Evolutionary conservation across 2,797 vertebrate species (phyloP).

Genomic region (Chaetophractus vellerosus): DNA sequence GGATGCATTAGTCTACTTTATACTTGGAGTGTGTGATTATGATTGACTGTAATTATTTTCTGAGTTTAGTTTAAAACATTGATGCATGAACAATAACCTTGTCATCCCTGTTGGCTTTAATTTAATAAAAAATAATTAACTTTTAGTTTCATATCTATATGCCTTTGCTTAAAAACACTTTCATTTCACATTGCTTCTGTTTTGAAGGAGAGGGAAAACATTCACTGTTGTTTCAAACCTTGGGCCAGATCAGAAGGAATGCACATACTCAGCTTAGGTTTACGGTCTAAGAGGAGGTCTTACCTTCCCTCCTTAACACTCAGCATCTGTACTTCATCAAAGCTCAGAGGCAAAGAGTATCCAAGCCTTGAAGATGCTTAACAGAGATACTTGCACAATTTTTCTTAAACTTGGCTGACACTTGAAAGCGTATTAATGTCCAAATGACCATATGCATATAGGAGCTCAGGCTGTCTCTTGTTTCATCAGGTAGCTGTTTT

Average conservation of each 20-base stretch:
- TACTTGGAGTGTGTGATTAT: not conserved
- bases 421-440: conserved; percentile 67
- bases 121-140: not conserved
- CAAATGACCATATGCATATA: not conserved
- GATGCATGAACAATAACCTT: conserved; percentile 1
- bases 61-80: conserved; percentile 4
- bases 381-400: conserved; percentile 54
- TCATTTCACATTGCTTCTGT: conserved; percentile 33
- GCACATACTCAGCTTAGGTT: not conserved
- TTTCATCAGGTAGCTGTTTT: conserved; percentile 67
- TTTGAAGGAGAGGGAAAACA: conserved; percentile 54
- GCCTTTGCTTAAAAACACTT: not conserved
- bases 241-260: not conserved
- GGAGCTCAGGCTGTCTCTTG: conserved; percentile 46
- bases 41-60: conserved; percentile 32
- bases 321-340: conserved; percentile 71
- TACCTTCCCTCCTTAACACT: conserved; percentile 37
- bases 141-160: conserved; percentile 35
- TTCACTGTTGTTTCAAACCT: conserved; percentile 23
- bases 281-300: conserved; percentile 23
- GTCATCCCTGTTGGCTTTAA: conserved; percentile 14
- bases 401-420: conserved; percentile 63
- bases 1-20: not conserved
- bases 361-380: conserved; percentile 13
- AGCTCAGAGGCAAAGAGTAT: not conserved